Base-by-base conservation (phyloP, 2,113 vertebrate genomes). In the Eulemur macaco region DNA sequence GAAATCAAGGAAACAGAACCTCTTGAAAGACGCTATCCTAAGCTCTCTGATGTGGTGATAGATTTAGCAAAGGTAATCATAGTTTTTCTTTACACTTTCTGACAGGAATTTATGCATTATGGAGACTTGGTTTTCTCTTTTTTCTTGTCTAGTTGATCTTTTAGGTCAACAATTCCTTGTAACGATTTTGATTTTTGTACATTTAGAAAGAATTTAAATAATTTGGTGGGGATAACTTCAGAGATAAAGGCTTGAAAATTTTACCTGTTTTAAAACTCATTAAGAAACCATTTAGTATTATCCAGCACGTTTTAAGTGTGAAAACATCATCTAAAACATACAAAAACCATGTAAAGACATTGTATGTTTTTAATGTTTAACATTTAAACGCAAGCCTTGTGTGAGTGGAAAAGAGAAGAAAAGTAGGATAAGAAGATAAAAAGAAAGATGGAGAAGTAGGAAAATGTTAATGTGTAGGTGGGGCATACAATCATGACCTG, bases 51-150 rank as follows among this genome's bases (percentile, higher is more conserved):
- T 68, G 83, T 96, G 0, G 98, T 98, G 0, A 93, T 99, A 45
- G 98, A 99, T 97, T 98, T 99, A 97, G 98, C 99, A 88, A 99
- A 99, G 99, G 99, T 99, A 96, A 96, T 82, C 15, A 27, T 60
- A 34, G 8, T 37, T 71, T 74, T 74, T 81, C 23, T 54, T 54
- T 25, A 54, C 8, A 56, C 42, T 93, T 77, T 73, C 42, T 91
- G 31, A 84, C 29, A 74, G 42, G 37, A 92, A 50, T 86, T 58
- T 87, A 73, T 42, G 13, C 8, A 34, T 64, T 50, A 18, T 14
- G 3, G 69, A 95, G 6, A 66, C 29, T 69, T 95, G 31, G 12
- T 29, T 86, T 69, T 82, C 3, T 47, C 11, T 76, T 76, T 10
- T 37, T 18, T 80, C 21, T 74, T 86, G 8, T 78, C 45, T 69